phyloP scores from a whole-genome alignment of 2,888 invertebrate species.

The Hirudinaria manillensis region DNA sequence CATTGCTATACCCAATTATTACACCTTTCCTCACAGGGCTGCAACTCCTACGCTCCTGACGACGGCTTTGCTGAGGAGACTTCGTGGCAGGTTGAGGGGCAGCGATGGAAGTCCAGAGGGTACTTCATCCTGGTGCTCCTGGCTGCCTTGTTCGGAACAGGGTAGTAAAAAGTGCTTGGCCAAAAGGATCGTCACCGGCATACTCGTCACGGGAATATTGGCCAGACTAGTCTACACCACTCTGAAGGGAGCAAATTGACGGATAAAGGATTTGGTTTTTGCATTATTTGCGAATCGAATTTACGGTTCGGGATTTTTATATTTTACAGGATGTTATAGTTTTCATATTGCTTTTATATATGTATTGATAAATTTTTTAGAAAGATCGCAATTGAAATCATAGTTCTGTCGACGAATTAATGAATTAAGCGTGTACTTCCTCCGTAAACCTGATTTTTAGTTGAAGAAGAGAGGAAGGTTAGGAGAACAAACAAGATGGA shows the following conservation, averaged over 20 bases:
- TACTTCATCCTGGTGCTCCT: neutral
- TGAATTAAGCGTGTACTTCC: neutral
- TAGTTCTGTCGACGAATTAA: neutral
- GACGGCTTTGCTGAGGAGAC: conserved; percentile 5
- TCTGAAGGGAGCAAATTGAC: conserved; percentile 7
- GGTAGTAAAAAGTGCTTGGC: conserved; percentile 4
- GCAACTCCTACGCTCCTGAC: neutral
- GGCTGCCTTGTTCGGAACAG: neutral
- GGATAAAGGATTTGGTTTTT: no score
- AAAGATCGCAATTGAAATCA: neutral
- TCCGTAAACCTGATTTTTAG: neutral
- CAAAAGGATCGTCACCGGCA: neutral
- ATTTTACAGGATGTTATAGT: neutral
- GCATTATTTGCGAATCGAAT: neutral
- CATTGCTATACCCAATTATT: no score
- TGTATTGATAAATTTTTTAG: neutral
- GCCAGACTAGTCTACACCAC: conserved; percentile 1
- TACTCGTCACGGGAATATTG: neutral
- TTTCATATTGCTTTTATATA: neutral
- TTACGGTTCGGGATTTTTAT: neutral
- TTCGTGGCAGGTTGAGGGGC: neutral
- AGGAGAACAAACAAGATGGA: no score
- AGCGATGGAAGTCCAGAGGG: neutral
- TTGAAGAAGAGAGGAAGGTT: neutral
- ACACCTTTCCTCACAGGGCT: conserved; percentile 13